Base-by-base conservation (phyloP, 92 coral and sea anemone genomes). In the Metridium senile region DNA sequence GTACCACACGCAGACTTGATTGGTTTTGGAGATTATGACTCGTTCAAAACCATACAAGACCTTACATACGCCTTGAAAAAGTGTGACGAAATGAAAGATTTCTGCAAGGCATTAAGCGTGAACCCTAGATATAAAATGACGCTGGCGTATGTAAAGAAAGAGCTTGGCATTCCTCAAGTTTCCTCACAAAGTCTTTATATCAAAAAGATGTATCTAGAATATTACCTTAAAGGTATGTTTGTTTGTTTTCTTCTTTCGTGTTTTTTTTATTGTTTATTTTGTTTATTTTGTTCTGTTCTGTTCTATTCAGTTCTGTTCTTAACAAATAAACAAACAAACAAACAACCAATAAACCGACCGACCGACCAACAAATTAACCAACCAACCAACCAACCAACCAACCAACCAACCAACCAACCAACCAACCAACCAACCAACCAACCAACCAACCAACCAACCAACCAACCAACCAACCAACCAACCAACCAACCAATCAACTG, bases 1-100 rank as follows among this genome's bases (percentile, higher is more conserved):
- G 45, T 63, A 27, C 69, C 69, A 7, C 9, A 63, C 11, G 69
- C 69, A 11, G 69, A 63, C 23, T 61, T 63, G 19, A 16, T 3
- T 1, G 35, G 69, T 11, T 63, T 63, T 29, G 69, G 69, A 28
- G 69, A 63, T 20, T 23, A 13, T 16, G 17, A 28, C 1, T 28
- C n/a, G 6, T 63, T 23, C 22, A 16, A 13, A 7, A 63, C 69
- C 7, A 18, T 4, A 4, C 21, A 28, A 26, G 45, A 63, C 16
- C 29, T 63, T 28, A 2, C 45, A 18, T 6, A 8, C 6, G 45
- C 31, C 6, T 21, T 31, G 69, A 28, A 63, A 31, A 1, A 13
- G 17, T 63, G 69, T 28, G 69, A 30, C 45, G 21, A 31, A 28
- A 63, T 23, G 69, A 63, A 31, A 16, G 35, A 27, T 1, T 28